Percentiles rank a stretch among this genome's conserved stretches.
Evolutionary conservation across 1,140 invertebrate species (phyloP).

Genomic region (Hetaerina americana): DNA sequence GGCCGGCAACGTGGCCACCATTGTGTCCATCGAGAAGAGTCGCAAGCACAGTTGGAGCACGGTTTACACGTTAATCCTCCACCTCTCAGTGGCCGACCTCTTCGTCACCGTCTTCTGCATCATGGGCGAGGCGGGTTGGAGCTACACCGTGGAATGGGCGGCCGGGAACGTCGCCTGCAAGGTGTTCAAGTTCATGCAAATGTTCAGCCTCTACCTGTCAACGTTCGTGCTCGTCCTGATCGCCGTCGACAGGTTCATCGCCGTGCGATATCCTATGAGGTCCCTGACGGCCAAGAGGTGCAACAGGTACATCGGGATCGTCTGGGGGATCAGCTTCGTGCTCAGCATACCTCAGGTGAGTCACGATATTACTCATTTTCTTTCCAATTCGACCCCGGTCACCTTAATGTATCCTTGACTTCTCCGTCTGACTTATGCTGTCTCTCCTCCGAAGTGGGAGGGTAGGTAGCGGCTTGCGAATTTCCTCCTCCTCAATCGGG

Average conservation of each 20-base stretch:
- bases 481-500: no score
- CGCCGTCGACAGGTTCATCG: slow-evolving; percentile 64
- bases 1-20: slow-evolving; percentile 56
- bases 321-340: slow-evolving; percentile 53
- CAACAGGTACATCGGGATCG: slow-evolving; percentile 42
- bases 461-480: no score
- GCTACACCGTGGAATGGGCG: slow-evolving; percentile 62
- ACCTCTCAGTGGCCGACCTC: slow-evolving; percentile 58
- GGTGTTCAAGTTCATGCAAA: slow-evolving; percentile 65
- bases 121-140: slow-evolving; percentile 64
- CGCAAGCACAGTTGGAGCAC: slow-evolving; percentile 44
- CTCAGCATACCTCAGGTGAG: slow-evolving; percentile 69
- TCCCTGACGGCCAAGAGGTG: slow-evolving; percentile 49
- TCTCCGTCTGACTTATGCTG: no score
- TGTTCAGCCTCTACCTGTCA: slow-evolving; percentile 70
- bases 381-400: no score
- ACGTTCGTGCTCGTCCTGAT: slow-evolving; percentile 72
- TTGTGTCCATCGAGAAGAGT: slow-evolving; percentile 48
- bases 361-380: no score
- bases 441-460: no score
- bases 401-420: no score
- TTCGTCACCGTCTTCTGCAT: slow-evolving; percentile 69
- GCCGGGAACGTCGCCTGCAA: slow-evolving; percentile 66
- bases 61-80: slow-evolving; percentile 62
- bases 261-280: slow-evolving; percentile 68